Evolutionary conservation across 2,113 vertebrate species (phyloP).

Genomic region (Geococcyx californianus): DNA sequence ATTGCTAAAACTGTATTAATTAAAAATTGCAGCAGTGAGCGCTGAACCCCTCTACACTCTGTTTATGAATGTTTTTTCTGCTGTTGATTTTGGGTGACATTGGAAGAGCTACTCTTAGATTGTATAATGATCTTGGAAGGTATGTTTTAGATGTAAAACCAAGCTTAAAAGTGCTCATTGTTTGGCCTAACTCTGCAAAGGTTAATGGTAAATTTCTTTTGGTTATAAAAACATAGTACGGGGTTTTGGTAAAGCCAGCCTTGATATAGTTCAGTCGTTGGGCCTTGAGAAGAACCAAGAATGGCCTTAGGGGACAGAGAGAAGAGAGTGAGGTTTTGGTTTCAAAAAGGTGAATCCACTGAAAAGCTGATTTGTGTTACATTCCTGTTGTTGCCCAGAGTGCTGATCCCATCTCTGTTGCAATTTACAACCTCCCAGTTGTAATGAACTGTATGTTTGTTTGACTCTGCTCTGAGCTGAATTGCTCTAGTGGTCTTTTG

Average conservation of each 20-base stretch:
- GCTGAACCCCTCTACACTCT: background rate
- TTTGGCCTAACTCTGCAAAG: background rate
- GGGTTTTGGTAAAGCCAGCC: background rate
- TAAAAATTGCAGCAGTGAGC: background rate
- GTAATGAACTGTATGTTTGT: background rate
- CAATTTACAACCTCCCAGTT: background rate
- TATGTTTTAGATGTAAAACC: background rate
- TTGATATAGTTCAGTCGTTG: background rate
- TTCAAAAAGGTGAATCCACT: background rate
- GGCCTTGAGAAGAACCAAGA: background rate
- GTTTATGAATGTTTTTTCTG: background rate
- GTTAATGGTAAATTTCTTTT: background rate
- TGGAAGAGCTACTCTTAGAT: background rate
- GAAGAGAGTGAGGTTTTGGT: background rate
- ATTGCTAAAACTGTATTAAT: background rate
- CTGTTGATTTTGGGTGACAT: background rate
- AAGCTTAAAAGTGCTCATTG: background rate
- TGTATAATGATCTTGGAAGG: background rate
- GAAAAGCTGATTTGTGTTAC: background rate
- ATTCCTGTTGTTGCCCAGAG: background rate
- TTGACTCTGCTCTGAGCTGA: background rate
- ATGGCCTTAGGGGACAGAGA: background rate
- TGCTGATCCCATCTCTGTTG: background rate
- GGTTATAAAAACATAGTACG: background rate
- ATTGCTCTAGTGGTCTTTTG: background rate